These are phyloP conservation scores for Galeruca laticollis DNA, from an alignment of 2,888 invertebrate species.

Conservation along the genomic window DNA sequence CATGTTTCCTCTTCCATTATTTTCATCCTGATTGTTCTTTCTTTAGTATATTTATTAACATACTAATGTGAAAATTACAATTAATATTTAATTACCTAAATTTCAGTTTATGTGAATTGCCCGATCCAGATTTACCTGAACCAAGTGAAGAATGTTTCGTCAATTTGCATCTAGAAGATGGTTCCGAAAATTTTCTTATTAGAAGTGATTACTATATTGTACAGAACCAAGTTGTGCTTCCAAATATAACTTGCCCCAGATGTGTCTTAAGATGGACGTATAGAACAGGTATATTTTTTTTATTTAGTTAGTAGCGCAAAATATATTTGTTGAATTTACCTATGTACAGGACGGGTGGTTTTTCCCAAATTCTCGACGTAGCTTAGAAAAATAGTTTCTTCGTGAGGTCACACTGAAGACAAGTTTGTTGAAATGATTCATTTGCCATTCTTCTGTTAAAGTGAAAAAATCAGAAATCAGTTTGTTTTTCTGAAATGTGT, in stretches of 20 bases:
- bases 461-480: no score
- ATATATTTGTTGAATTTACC: no score
- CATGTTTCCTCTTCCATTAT: background rate
- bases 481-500: no score
- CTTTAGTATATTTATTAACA: background rate
- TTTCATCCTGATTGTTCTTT: background rate
- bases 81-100: no score
- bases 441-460: no score
- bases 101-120: conserved; percentile 63
- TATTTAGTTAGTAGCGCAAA: background rate
- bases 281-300: conserved; percentile 46
- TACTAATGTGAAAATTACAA: no score
- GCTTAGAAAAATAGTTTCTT: no score
- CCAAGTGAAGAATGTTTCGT: conserved; percentile 66
- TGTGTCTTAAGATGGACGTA: conserved; percentile 70
- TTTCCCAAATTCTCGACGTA: no score
- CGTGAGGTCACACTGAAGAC: no score
- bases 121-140: conserved; percentile 60
- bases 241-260: conserved; percentile 65
- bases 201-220: conserved; percentile 11
- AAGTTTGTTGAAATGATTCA: no score
- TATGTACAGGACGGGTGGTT: no score
- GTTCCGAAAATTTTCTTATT: conserved; percentile 49
- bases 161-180: conserved; percentile 59
- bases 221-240: conserved; percentile 58